These are phyloP conservation scores for Callaeas wilsoni DNA, from an alignment of 2,113 vertebrate species.

Conservation along the genomic window DNA sequence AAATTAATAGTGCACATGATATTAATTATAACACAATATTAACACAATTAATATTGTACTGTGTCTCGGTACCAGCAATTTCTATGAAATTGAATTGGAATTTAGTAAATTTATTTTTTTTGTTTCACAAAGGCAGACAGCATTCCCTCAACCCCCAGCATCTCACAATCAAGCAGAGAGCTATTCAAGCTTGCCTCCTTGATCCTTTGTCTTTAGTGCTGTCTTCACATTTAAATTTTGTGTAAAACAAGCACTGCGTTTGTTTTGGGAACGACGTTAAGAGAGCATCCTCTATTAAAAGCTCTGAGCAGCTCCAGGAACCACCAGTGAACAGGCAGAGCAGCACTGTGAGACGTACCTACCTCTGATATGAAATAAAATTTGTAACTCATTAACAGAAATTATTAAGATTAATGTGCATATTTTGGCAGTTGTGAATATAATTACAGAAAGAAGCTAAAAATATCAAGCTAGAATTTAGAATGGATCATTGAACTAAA, in stretches of 20 bases:
- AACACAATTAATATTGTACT: no score
- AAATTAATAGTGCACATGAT: not conserved
- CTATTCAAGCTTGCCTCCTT: not conserved
- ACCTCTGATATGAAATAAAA: not conserved
- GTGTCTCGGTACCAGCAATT: not conserved
- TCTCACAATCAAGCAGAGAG: not conserved
- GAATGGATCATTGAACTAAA: not conserved
- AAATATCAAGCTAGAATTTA: not conserved
- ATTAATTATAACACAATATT: no score
- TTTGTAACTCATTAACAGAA: not conserved
- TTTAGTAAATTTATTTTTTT: not conserved
- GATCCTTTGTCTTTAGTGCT: not conserved
- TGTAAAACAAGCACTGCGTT: not conserved
- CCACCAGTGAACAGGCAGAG: not conserved
- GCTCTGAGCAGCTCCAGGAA: not conserved
- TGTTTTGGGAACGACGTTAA: not conserved
- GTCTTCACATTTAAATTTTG: not conserved
- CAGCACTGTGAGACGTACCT: not conserved
- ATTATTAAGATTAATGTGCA: not conserved
- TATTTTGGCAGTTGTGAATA: not conserved
- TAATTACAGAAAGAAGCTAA: not conserved
- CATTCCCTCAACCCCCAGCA: not conserved
- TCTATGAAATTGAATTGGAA: not conserved
- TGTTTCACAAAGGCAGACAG: not conserved
- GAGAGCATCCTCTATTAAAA: not conserved